These are phyloP conservation scores for Scaptomyza hsui DNA, from an alignment of 1,140 invertebrate genomes.

Conservation along the genomic window DNA sequence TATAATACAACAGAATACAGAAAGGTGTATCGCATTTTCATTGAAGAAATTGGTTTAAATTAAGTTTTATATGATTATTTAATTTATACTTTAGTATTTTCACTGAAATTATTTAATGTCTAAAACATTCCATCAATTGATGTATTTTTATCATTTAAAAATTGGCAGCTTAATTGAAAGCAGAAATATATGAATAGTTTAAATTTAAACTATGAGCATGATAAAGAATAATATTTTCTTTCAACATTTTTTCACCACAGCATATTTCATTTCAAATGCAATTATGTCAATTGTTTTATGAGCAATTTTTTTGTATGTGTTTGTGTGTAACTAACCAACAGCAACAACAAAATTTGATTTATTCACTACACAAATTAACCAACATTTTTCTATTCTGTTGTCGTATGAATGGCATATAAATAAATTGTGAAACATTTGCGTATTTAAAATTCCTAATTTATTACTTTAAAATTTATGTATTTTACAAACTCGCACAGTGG, in stretches of 20 bases:
- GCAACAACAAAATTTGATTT: conserved; percentile 62
- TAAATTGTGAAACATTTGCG: conserved; percentile 52
- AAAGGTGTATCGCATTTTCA: too few relatives aligned
- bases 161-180: not conserved
- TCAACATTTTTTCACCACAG: not conserved
- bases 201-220: not conserved
- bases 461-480: conserved; percentile 57
- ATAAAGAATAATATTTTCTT: not conserved
- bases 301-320: conserved; percentile 3
- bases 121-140: not conserved
- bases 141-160: not conserved
- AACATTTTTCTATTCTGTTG: conserved; percentile 29
- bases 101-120: not conserved
- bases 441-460: conserved; percentile 57
- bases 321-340: not conserved
- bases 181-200: not conserved
- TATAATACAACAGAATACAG: too few relatives aligned
- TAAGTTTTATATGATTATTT: too few relatives aligned
- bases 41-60: too few relatives aligned
- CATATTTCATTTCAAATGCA: conserved; percentile 42
- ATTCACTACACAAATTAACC: conserved; percentile 70
- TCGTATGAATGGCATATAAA: conserved; percentile 55
- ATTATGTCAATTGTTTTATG: conserved; percentile 60
- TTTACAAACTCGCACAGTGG: conserved; percentile 16
- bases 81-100: too few relatives aligned